A percentile compares a stretch with the other conserved stretches of the same genome.
Conservation (phyloP, 2,797 vertebrate genomes). For the Thunnus albacares region DNA sequence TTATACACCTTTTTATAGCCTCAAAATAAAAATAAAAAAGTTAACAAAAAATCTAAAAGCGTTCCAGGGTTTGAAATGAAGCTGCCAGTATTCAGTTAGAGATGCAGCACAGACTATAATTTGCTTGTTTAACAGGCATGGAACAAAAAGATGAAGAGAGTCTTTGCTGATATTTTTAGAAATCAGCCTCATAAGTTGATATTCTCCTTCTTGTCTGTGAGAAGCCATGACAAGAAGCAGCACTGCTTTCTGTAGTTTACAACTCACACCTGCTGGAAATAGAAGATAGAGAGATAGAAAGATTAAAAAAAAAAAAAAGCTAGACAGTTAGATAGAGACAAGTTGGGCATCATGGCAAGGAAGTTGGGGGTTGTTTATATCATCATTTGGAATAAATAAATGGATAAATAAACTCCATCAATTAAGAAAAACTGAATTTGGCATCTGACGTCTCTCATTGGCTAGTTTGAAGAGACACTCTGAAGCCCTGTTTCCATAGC, state of each 20-base stretch:
- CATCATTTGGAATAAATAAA: background rate
- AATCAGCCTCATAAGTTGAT: background rate
- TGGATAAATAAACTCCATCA: too few species aligned
- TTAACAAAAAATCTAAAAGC: background rate
- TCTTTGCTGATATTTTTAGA: constrained; percentile 29
- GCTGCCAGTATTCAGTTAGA: background rate
- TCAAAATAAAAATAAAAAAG: background rate
- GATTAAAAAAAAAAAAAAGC: background rate
- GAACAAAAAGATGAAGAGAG: constrained; percentile 12
- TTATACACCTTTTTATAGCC: background rate
- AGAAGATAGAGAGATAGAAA: background rate
- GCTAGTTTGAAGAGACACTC: background rate
- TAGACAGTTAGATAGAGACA: background rate
- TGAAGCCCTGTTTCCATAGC: background rate
- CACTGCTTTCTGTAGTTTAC: background rate
- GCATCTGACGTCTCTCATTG: background rate
- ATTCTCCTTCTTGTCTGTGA: background rate
- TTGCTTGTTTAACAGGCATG: background rate
- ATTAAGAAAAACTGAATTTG: background rate
- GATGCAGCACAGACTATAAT: background rate
- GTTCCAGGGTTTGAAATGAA: background rate
- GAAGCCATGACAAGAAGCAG: background rate
- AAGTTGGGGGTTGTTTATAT: background rate
- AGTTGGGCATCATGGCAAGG: background rate
- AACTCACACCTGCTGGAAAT: background rate